phyloP scores from a whole-genome alignment of 2,888 invertebrate species.

The Drosophila formosana region DNA sequence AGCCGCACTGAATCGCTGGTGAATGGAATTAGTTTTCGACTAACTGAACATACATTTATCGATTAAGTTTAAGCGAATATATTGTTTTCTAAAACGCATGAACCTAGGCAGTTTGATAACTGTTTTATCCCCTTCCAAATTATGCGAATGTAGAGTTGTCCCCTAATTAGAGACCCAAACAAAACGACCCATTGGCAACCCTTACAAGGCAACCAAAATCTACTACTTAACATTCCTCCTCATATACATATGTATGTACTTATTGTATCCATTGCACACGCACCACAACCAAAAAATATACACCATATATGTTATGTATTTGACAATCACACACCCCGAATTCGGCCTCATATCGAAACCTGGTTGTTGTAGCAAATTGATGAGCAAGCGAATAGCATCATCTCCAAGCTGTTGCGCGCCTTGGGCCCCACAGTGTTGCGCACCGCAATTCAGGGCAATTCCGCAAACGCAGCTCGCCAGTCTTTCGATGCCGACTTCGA shows the following conservation, averaged over 20 bases:
- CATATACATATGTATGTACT: background rate
- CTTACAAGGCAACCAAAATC: slow-evolving; percentile 6
- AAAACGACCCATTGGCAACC: slow-evolving; percentile 19
- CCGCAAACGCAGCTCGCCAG: slow-evolving; percentile 83
- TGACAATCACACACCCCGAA: slow-evolving; percentile 31
- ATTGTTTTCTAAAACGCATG: background rate
- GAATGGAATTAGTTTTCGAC: slow-evolving; percentile 23
- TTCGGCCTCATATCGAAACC: slow-evolving; percentile 33
- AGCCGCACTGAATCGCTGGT: slow-evolving; percentile 17
- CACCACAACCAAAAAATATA: slow-evolving; percentile 2
- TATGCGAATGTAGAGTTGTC: background rate
- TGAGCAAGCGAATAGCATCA: slow-evolving; percentile 83
- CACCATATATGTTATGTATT: background rate
- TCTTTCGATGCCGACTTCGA: slow-evolving; percentile 86
- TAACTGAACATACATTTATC: slow-evolving; percentile 13
- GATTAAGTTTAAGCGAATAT: background rate
- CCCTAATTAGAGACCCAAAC: background rate
- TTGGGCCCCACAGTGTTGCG: slow-evolving; percentile 89
- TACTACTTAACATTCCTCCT: background rate
- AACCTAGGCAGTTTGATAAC: background rate
- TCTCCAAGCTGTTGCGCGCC: slow-evolving; percentile 88
- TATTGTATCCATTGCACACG: slow-evolving; percentile 27
- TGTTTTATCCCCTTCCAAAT: background rate
- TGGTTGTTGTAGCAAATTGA: slow-evolving; percentile 85
- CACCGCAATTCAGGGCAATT: slow-evolving; percentile 84